These are phyloP conservation scores for Ooceraea biroi DNA, from an alignment of 1,140 invertebrate species.

Conservation along the genomic window DNA sequence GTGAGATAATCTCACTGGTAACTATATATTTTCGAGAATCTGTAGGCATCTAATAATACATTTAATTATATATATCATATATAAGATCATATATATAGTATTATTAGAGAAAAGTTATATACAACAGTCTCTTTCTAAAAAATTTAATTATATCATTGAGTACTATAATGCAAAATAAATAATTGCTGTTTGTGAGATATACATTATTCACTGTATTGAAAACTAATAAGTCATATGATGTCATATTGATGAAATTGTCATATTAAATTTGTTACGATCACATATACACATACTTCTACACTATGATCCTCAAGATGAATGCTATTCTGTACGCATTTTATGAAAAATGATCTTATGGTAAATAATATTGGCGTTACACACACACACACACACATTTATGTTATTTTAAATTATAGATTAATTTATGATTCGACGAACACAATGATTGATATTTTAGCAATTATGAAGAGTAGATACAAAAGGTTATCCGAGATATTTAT, in stretches of 20 bases:
- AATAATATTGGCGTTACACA: constrained; percentile 1
- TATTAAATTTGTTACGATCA: constrained; percentile 19
- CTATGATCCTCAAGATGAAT: too few relatives aligned
- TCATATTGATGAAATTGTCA: constrained; percentile 2
- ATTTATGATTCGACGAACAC: background rate
- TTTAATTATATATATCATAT: constrained; percentile 32
- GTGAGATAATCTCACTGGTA: background rate
- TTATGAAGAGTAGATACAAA: background rate
- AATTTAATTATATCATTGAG: background rate
- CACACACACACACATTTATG: too few relatives aligned
- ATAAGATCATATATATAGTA: too few relatives aligned
- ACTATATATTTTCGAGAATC: background rate
- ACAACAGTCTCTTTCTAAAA: background rate
- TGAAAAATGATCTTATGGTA: constrained; percentile 4
- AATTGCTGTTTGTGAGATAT: background rate
- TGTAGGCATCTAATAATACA: background rate
- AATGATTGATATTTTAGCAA: constrained; percentile 2
- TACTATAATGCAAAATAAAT: background rate
- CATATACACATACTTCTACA: background rate
- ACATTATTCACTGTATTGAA: constrained; percentile 26
- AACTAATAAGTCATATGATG: background rate
- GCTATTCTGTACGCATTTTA: background rate
- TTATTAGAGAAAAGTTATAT: background rate
- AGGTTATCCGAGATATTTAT: constrained; percentile 5
- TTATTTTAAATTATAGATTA: constrained; percentile 19